A percentile compares a stretch with the other conserved stretches of the same genome.
These are phyloP conservation scores for Oryzias melastigma DNA, from an alignment of 2,113 vertebrate species.

Conservation along the genomic window DNA sequence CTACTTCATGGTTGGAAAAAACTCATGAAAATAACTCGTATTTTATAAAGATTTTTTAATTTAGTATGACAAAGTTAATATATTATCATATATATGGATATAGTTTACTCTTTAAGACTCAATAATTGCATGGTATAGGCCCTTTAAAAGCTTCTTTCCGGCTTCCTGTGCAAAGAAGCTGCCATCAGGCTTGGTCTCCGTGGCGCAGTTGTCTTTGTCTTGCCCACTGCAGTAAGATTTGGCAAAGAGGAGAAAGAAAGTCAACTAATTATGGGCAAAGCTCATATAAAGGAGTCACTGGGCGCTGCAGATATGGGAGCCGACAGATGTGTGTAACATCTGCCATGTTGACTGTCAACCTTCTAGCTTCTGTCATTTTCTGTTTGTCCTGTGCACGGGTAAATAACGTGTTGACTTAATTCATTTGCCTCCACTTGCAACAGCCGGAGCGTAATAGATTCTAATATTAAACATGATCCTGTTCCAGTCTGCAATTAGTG, in stretches of 20 bases:
- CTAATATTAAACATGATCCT: conserved; percentile 66
- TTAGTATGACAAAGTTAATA: too few relatives aligned
- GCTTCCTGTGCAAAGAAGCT: conserved; percentile 12
- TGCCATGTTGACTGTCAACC: conserved; percentile 65
- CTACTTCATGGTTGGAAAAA: too few relatives aligned
- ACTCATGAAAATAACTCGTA: too few relatives aligned
- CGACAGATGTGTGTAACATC: conserved; percentile 74
- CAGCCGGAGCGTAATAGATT: conserved; percentile 67
- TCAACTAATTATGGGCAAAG: conserved; percentile 61
- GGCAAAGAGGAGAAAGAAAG: conserved; percentile 25
- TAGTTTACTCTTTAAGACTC: too few relatives aligned
- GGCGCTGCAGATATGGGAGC: conserved; percentile 54
- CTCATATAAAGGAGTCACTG: conserved; percentile 67
- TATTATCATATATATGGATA: too few relatives aligned
- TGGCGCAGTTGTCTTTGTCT: conserved; percentile 17
- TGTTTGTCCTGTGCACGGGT: conserved; percentile 58
- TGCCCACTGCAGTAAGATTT: conserved; percentile 30
- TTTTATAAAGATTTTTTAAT: too few relatives aligned
- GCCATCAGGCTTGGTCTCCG: conserved; percentile 5
- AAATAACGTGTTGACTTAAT: conserved; percentile 75
- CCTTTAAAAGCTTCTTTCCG: conserved; percentile 1
- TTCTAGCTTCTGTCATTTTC: conserved; percentile 62
- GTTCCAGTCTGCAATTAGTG: conserved; percentile 72
- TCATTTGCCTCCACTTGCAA: conserved; percentile 64
- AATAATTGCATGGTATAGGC: too few relatives aligned